A percentile compares a stretch with the other conserved stretches of the same genome.
Evolutionary conservation across 2,113 vertebrate species (phyloP).

Genomic region (Nannobrachium achirus): DNA sequence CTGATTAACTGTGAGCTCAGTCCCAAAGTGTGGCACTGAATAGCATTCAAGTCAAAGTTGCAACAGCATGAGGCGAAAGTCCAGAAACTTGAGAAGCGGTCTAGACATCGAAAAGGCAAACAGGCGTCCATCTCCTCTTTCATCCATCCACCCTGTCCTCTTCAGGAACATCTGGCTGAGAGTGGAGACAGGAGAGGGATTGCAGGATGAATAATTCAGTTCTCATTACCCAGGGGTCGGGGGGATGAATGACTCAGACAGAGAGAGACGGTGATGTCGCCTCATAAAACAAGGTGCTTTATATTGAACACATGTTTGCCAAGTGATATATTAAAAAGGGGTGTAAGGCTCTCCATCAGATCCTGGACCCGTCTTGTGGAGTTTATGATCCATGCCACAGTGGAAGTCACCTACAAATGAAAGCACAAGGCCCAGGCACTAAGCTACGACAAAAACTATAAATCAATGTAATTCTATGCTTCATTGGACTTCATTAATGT

Average conservation of each 20-base stretch:
- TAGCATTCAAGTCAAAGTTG: neutral
- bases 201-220: constrained; percentile 29
- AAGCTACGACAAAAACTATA: neutral
- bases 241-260: constrained; percentile 10
- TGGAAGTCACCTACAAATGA: constrained; percentile 18
- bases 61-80: neutral
- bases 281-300: constrained; percentile 17
- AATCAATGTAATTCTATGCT: constrained; percentile 13
- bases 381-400: constrained; percentile 14
- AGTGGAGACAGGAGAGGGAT: neutral
- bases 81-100: neutral
- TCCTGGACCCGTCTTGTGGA: constrained; percentile 2
- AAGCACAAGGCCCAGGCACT: neutral
- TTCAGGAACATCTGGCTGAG: constrained; percentile 12
- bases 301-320: constrained; percentile 15
- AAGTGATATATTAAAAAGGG: constrained; percentile 23
- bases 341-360: constrained; percentile 1
- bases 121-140: neutral
- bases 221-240: constrained; percentile 19
- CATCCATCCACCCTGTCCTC: constrained; percentile 20
- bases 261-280: constrained; percentile 7
- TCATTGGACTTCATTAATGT: neutral
- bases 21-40: constrained; percentile 1
- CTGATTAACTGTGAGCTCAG: neutral
- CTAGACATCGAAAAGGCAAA: neutral